Evolutionary conservation across 2,113 vertebrate genomes (phyloP), one percentile per base, ranked within the genome.

Genomic region (Dasyurus viverrinus): DNA sequence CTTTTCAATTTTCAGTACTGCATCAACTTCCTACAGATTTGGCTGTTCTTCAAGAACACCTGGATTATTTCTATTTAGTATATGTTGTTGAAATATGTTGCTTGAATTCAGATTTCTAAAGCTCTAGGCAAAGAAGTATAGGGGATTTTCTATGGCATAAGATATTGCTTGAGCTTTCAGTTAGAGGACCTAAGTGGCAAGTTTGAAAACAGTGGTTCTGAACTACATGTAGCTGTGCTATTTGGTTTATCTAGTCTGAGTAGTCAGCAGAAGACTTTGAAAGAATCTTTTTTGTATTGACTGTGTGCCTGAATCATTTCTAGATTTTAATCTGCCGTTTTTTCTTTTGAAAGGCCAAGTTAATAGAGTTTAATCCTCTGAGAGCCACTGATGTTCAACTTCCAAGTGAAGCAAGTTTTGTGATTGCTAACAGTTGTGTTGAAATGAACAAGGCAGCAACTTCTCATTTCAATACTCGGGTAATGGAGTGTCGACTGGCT

Each of bases 391-490:
- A 99, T 96, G 99, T 99, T 93, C 99, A 98, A 94, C 99, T 99
- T 90, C 99, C 99, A 22, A 98, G 98, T 12, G 99, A 99, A 55
- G 99, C 99, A 0, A 98, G 98, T 91, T 99, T 99, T 98, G 99
- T 99, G 97, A 99, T 99, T 97, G 99, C 99, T 89, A 99, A 99
- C 98, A 99, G 99, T 98, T 99, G 99, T 89, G 98, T 99, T 95
- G 99, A 99, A 98, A 99, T 99, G 99, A 99, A 99, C 98, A 99
- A 99, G 98, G 99, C 99, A 53, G 99, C 99, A 60, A 99, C 99
- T 57, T 99, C 99, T 97, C 99, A 99, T 98, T 99, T 98, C 98
- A 99, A 99, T 98, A 99, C 99, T 98, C 99, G 99, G 92, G 99
- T 99, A 98, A 99, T 99, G 98, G 99, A 99, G 97, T 99, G 99